Conservation (phyloP, 2,888 invertebrate genomes). For the Maniola hyperantus region DNA sequence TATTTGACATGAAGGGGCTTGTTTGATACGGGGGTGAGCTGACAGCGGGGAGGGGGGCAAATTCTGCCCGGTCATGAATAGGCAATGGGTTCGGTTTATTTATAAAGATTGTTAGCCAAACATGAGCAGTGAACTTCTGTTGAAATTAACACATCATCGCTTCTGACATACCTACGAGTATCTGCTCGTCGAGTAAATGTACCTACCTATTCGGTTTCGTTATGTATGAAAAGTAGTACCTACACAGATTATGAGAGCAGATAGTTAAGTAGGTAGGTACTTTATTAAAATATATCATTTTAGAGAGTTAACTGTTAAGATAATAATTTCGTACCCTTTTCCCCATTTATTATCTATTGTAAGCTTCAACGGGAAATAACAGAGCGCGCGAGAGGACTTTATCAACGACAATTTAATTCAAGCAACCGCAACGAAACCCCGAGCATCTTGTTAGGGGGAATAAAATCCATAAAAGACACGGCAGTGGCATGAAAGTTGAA, state of each 20-base stretch:
- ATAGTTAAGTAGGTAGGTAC: neutral
- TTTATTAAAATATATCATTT: conserved; percentile 22
- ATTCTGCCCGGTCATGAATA: conserved; percentile 83
- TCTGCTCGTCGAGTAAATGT: neutral
- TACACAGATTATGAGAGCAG: neutral
- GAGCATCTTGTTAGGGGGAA: conserved; percentile 78
- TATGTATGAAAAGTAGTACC: neutral
- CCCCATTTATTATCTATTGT: conserved; percentile 45
- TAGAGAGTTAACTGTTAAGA: conserved; percentile 16
- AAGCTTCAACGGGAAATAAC: conserved; percentile 58
- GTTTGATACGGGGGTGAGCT: conserved; percentile 79
- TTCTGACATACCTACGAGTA: neutral
- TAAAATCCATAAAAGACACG: conserved; percentile 80
- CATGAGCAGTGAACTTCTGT: conserved; percentile 73
- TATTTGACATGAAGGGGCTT: conserved; percentile 83
- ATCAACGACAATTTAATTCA: conserved; percentile 79
- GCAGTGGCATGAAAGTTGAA: conserved; percentile 59
- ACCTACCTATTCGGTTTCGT: neutral
- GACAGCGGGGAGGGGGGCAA: conserved; percentile 66
- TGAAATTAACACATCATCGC: conserved; percentile 68
- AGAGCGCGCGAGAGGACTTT: conserved; percentile 64
- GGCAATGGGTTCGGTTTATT: conserved; percentile 82
- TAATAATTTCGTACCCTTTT: conserved; percentile 39
- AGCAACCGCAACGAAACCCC: conserved; percentile 67
- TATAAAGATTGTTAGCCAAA: conserved; percentile 79